Base-by-base conservation (phyloP, 2,113 vertebrate species). In the Ptyas mucosa region DNA sequence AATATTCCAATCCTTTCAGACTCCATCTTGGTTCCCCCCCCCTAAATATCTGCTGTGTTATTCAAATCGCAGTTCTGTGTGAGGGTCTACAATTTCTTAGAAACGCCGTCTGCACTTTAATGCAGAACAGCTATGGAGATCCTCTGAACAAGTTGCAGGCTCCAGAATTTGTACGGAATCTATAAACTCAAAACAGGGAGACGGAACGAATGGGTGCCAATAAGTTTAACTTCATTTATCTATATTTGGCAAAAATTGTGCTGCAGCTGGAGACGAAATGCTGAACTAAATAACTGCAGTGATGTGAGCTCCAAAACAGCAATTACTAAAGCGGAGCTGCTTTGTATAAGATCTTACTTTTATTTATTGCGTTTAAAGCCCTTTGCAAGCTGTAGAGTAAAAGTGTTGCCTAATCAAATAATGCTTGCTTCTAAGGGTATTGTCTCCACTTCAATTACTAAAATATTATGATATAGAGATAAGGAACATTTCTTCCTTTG, bases 141-240 rank as follows among this genome's bases (percentile, higher is more conserved):
- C 94, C 94, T 93, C 91, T 92, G 95, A 96, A 95, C 94, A 94
- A 96, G 94, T 64, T 64, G 75, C 94, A 96, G 95, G 94, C 94
- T 97, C 49, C 91, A 92, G 96, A 96, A 96, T 95, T 95, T 96
- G 96, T 97, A 95, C 93, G 96, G 97, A 97, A 97, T 96, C 96
- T 94, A 94, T 97, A 97, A 98, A 97, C 97, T 97, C 54, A 0
- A 96, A 98, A 96, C 97, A 97, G 96, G 97, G 97, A 97, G 96
- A 96, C 96, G 96, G 95, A 97, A 95, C 94, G 91, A 95, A 96
- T 91, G 53, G 54, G 95, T 97, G 98, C 98, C 98, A 98, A 97
- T 97, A 98, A 97, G 97, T 97, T 98, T 98, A 98, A 98, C 97
- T 98, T 98, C 97, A 98, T 98, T 98, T 98, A 98, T 98, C 98